Evolutionary conservation across 2,113 vertebrate species (phyloP), one percentile per base, ranked within the genome.

Genomic region (Alouatta palliata): DNA sequence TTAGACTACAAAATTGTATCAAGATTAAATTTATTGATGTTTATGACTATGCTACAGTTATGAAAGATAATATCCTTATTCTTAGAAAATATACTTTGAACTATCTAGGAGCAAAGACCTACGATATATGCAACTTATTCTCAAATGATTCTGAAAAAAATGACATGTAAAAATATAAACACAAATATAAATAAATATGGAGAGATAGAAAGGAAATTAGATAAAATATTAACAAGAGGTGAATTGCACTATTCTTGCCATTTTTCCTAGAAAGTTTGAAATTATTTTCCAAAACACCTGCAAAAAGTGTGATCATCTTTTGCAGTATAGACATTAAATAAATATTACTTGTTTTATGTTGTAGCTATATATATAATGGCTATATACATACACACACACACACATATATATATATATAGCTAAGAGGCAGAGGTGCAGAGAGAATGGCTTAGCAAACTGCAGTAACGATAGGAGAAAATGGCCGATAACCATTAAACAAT

Each of bases 11-110:
- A 2, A 86, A 75, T 13, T 81, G 7, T 37, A 66, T 73, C n/a
- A 73, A 56, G 64, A 71, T 40, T 70, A 58, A 82, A 66, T 56
- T 75, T 76, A 68, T 32, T 92, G 23, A 56, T 23, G 20, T 56
- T 92, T 66, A 66, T 75, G 45, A 47, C 64, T 82, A 43, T 21
- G 35, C 3, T 47, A 87, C 8, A 75, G 23, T 76, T 45, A 75
- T 61, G 14, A 73, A 70, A 91, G 75, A 66, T 77, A 71, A 79
- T 90, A 73, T 79, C 27, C 14, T 37, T 79, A 79, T 85, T 79
- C 80, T 70, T 79, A 85, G 87, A 85, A 95, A 92, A 92, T 37
- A 45, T 32, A 52, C 54, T 92, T 73, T 81, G 73, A 94, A 37
- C 23, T 47, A 68, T 40, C 70, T 45, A 64, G 19, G 25, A 9